phyloP scores from a whole-genome alignment of 2,113 vertebrate genomes.

The Brachyhypopomus gauderio region DNA sequence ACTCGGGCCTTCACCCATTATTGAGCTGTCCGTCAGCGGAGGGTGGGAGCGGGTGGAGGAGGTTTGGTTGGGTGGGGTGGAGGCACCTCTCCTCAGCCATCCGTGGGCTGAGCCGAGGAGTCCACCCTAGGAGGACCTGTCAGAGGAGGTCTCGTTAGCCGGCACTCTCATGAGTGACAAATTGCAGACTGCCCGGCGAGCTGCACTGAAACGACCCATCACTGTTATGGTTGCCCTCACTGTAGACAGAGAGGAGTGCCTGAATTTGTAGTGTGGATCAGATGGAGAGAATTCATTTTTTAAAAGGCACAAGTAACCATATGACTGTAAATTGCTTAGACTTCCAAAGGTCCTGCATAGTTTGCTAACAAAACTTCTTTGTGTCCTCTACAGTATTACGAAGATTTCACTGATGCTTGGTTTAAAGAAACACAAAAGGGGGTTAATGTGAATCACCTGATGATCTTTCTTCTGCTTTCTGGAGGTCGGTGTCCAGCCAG shows the following conservation, averaged over 20 bases:
- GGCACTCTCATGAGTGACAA: constrained; percentile 62
- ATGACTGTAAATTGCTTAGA: no score
- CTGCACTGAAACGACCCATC: constrained; percentile 44
- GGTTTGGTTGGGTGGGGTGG: no score
- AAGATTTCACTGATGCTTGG: no score
- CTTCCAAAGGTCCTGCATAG: no score
- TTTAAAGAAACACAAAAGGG: not conserved
- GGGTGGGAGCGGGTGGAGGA: no score
- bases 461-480: not conserved
- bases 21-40: constrained; percentile 47
- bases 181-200: constrained; percentile 61
- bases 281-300: no score
- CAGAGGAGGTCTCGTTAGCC: constrained; percentile 70
- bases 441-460: not conserved
- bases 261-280: not conserved
- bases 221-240: constrained; percentile 55
- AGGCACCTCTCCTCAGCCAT: no score
- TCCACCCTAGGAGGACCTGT: constrained; percentile 58
- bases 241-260: not conserved
- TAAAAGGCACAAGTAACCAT: no score
- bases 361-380: no score
- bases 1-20: no score
- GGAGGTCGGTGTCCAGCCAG: not conserved
- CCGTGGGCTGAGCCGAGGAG: constrained; percentile 57
- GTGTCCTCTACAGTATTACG: no score